Base-by-base conservation (phyloP, 2,113 vertebrate species). In the Tamias sibiricus region DNA sequence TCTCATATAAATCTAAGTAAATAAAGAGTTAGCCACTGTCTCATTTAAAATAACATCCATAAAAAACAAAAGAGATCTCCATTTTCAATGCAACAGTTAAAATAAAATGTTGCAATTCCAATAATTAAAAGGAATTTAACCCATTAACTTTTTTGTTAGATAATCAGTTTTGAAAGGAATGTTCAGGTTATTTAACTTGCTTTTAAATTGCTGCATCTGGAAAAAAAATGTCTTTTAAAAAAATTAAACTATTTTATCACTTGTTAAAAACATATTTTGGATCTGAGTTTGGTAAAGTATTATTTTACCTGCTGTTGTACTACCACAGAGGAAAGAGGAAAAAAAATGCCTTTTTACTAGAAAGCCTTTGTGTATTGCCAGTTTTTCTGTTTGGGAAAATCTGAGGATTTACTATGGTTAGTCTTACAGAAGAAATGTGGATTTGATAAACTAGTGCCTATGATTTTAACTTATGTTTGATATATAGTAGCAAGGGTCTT, bases 391-490 rank as follows among this genome's bases (percentile, higher is more conserved):
- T 97, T 97, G 98, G 98, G 98, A 98, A 99, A 98, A 98, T 98
- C 97, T 90, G 28, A 98, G 97, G 98, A 97, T 97, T 96, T 97
- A 98, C 98, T 98, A 98, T 99, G 98, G 98, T 97, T 96, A 95
- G 96, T 97, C 90, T 93, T 98, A 97, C 97, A 98, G 97, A 98
- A 96, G 97, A 98, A 98, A 98, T 98, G 98, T 99, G 98, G 98
- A 98, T 98, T 99, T 99, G 98, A 98, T 98, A 99, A 99, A 98
- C 98, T 99, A 99, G 99, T 99, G 99, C 99, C 99, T 99, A 99
- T 99, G 99, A 99, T 99, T 99, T 98, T 98, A 97, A 98, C 98
- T 98, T 99, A 98, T 98, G 98, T 99, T 99, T 99, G 98, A 98
- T 98, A 49, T 49, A 49, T 49, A 49, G 2, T 49, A 13, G 47